Conservation (phyloP, 2,888 invertebrate genomes). For the Scaptomyza tumidula region DNA sequence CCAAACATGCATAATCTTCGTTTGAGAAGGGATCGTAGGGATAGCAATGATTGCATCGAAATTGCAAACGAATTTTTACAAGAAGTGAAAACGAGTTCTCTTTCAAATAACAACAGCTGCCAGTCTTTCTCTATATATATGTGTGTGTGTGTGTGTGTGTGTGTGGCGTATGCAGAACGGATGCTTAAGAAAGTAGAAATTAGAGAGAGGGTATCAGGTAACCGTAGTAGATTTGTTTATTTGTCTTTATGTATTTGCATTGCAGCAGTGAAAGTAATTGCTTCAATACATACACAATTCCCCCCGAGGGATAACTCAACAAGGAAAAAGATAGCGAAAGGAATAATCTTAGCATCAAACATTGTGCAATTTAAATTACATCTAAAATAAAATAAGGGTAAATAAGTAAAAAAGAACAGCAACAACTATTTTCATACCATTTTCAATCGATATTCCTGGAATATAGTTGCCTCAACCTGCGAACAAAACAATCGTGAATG, state of each 20-base stretch:
- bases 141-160: slow-evolving; percentile 16
- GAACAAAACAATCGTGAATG: slow-evolving; percentile 39
- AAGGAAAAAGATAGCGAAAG: not conserved
- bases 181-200: slow-evolving; percentile 17
- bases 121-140: not conserved
- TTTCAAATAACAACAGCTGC: slow-evolving; percentile 48
- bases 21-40: slow-evolving; percentile 51
- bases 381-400: too few relatives aligned
- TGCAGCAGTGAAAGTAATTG: slow-evolving; percentile 58
- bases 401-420: not conserved
- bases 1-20: slow-evolving; percentile 68
- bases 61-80: slow-evolving; percentile 54
- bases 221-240: slow-evolving; percentile 48
- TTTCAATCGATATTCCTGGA: slow-evolving; percentile 35
- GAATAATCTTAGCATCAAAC: not conserved
- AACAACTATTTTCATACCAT: not conserved
- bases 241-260: slow-evolving; percentile 52
- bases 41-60: slow-evolving; percentile 61
- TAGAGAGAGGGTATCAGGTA: slow-evolving; percentile 52
- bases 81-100: slow-evolving; percentile 37
- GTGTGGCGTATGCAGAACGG: slow-evolving; percentile 57
- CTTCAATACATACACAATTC: slow-evolving; percentile 1
- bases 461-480: slow-evolving; percentile 48
- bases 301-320: not conserved
- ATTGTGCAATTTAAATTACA: too few relatives aligned